Conservation (phyloP, 2,113 vertebrate species). For the western clawed frog (Xenopus tropicalis) region UCB_Xtro_10.0 CM004449.2:69247001-69247500, state of each 20-base stretch:
- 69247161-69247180: not conserved
- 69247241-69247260: constrained; percentile 27
- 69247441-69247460: too few relatives aligned
- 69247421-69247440: not conserved
- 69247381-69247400: not conserved
- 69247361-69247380: not conserved
- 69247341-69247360: not conserved
- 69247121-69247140: not conserved
- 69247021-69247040: too few relatives aligned
- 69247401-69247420: not conserved
- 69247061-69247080: not conserved
- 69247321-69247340: not conserved
- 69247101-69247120: not conserved
- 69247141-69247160: not conserved
- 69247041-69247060: not conserved
- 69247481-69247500: not conserved
- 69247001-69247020: too few relatives aligned
- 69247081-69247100: not conserved
- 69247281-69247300: not conserved
- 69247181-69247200: constrained; percentile 18
- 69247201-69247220: constrained; percentile 10
- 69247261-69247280: constrained; percentile 10
- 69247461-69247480: too few relatives aligned
- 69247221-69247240: constrained; percentile 19
- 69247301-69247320: constrained; percentile 1